Base-by-base conservation (phyloP, 2,113 vertebrate species). In the Trichomycterus rosablanca region DNA sequence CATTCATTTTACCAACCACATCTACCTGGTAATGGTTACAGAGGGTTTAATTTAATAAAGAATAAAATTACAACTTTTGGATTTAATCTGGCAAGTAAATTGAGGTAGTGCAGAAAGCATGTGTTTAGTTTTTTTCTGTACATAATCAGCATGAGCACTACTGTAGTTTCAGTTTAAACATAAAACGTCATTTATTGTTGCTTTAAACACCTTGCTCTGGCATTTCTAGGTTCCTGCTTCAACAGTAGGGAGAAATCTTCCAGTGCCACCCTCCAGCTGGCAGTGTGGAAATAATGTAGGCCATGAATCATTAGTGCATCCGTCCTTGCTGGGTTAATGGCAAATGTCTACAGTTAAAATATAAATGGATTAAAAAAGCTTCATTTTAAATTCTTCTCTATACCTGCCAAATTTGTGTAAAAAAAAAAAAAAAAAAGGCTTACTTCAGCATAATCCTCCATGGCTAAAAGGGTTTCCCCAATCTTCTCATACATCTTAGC, bases 381-480 rank as follows among this genome's bases (percentile, higher is more conserved):
- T 15, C 5, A 7, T 55, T 20, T 39, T 1, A 37, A 55, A 40
- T 12, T 19, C 16, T 44, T 8, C 3, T 46, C 10, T 22, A 22
- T 22, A 22, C 7, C 15, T 4, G 16, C 8, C 16, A 37, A 8
- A 37, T 15, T 15, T 15, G 7, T 24, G 22, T 2, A 26, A 7
- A 8, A 7, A 18, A 22, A 7, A 7, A 18, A 22, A 37, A 8
- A 7, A 18, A 22, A 7, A 7, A 18, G 18, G 42, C 51, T 59
- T 81, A 90, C 89, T 78, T 84, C 87, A 2, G 73, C 53, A 30
- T 86, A 92, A 76, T 89, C 86, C 43, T 89, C 87, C 63, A 89
- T 82, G 20, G 88, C 88, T 68, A 89, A 20, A 12, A 81, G 8
- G 5, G 76, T 63, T 1, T 73, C 72, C 52, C 80, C 78, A 46